Percentiles rank a stretch among this genome's conserved stretches.
Conservation (phyloP, 2,113 vertebrate species). For the Baryphthengus martii region DNA sequence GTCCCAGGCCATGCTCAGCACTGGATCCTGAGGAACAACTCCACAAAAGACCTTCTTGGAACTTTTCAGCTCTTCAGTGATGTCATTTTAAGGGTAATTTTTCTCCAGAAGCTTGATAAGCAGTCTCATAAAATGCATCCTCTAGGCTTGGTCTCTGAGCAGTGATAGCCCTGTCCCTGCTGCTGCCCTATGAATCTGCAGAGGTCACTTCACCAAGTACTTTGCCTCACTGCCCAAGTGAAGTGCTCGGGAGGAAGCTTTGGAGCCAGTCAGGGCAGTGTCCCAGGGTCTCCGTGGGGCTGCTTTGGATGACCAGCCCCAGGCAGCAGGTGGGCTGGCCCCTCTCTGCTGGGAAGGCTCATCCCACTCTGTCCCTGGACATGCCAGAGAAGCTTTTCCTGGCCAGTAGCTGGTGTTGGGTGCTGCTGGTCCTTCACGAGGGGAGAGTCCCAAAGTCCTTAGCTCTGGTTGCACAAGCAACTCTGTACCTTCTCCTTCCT, state of each 20-base stretch:
- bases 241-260: neutral
- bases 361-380: fast-evolving
- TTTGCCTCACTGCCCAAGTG: neutral
- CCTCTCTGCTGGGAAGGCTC: neutral
- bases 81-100: neutral
- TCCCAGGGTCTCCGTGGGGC: neutral
- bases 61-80: neutral
- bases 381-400: neutral
- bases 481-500: neutral
- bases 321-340: neutral
- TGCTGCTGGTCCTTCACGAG: neutral
- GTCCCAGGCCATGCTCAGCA: neutral
- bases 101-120: neutral
- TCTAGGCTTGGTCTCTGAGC: neutral
- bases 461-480: neutral
- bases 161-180: neutral
- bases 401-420: neutral
- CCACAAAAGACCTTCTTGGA: neutral
- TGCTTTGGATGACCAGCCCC: neutral
- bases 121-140: neutral
- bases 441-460: neutral
- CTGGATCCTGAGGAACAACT: neutral
- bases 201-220: neutral
- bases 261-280: neutral
- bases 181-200: neutral